Evolutionary conservation across 2,113 vertebrate species (phyloP).

Genomic region (Aspidoscelis tigris): DNA sequence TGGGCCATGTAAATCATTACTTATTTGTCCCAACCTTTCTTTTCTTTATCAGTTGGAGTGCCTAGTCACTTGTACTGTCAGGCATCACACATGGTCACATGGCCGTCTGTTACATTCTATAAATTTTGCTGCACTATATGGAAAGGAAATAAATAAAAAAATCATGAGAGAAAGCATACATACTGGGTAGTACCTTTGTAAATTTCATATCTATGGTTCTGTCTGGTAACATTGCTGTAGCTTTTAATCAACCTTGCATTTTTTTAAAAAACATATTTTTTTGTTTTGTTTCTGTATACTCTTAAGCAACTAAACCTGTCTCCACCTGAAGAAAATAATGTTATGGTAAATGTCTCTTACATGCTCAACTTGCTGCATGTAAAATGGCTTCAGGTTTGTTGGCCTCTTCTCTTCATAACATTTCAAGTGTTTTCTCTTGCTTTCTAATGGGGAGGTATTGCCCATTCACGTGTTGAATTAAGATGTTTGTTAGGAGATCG

Average conservation of each 20-base stretch:
- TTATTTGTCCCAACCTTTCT: too few relatives aligned
- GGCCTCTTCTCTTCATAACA: conserved; percentile 81
- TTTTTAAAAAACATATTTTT: conserved; percentile 26
- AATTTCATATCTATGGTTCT: background rate
- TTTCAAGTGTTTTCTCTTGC: conserved; percentile 83
- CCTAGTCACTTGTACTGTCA: too few relatives aligned
- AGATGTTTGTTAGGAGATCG: too few relatives aligned
- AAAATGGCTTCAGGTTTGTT: conserved; percentile 92
- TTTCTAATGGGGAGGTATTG: conserved; percentile 51
- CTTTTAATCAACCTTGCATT: conserved; percentile 22
- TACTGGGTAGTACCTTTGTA: background rate
- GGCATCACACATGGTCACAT: too few relatives aligned
- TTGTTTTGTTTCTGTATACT: conserved; percentile 78
- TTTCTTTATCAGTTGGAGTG: too few relatives aligned
- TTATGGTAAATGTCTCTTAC: conserved; percentile 91
- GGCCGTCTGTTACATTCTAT: too few relatives aligned
- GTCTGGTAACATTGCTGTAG: background rate
- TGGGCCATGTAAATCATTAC: too few relatives aligned
- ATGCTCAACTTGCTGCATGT: conserved; percentile 90
- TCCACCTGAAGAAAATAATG: conserved; percentile 84
- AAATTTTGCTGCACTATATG: background rate
- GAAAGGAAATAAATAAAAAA: conserved; percentile 9
- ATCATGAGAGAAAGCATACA: background rate
- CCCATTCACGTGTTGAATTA: background rate
- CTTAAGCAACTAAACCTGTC: conserved; percentile 83